phyloP scores from a whole-genome alignment of 2,797 vertebrate species.

The Clarias fuscus region DNA sequence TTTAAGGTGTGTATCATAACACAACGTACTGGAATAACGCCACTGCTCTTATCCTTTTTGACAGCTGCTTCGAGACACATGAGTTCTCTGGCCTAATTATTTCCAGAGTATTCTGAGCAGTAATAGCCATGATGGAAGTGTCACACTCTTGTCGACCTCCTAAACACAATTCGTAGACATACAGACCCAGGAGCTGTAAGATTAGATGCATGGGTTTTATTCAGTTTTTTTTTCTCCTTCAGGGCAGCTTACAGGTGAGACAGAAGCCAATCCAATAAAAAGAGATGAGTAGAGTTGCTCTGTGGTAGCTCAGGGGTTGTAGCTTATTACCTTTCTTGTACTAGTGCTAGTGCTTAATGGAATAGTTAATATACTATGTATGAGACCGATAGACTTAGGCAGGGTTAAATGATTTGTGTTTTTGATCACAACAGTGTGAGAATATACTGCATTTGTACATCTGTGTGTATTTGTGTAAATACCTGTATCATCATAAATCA shows the following conservation, averaged over 20 bases:
- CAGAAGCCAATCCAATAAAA: conserved; percentile 9
- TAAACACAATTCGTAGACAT: conserved; percentile 1
- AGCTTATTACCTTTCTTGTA: background rate
- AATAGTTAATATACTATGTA: background rate
- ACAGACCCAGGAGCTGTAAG: background rate
- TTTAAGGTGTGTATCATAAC: background rate
- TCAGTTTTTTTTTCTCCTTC: background rate
- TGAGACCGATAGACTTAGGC: background rate
- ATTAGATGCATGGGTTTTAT: background rate
- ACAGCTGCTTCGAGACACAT: conserved; percentile 9
- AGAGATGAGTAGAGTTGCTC: background rate
- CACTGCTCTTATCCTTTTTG: conserved; percentile 11
- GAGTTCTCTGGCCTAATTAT: conserved; percentile 25
- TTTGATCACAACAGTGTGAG: background rate
- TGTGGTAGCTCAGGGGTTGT: background rate
- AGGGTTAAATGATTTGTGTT: background rate
- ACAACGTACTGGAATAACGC: background rate
- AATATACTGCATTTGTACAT: background rate
- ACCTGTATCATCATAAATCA: background rate
- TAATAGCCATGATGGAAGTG: conserved; percentile 19
- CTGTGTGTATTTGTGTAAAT: background rate
- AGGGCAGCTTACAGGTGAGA: background rate
- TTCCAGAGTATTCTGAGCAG: conserved; percentile 18
- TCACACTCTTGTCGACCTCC: conserved; percentile 17
- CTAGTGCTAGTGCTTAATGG: background rate